Evolutionary conservation across 2,797 vertebrate species (phyloP), one percentile per base, ranked within the genome.

Genomic region (Myotis findleyi): DNA sequence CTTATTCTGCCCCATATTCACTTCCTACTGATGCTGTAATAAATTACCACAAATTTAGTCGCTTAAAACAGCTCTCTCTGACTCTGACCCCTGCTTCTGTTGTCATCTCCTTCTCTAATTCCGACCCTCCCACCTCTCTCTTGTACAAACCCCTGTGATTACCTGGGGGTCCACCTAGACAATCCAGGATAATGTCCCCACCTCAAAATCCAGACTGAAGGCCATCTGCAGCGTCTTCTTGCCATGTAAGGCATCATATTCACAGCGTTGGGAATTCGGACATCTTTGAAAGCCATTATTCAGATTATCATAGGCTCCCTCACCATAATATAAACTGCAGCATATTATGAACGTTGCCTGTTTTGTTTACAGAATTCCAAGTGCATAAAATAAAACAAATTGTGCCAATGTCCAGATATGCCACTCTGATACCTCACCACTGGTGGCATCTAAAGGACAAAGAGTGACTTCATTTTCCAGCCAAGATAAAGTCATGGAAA

Each of bases 221-320:
- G 8, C 25, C 6, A 72, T 30, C 44, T 55, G 18, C 10, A 36
- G 71, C 55, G 23, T n/a, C 2, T n/a, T 55, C 71, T n/a, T 57
- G 51, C 25, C 55, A 57, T 16, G 12, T 21, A 49, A 94, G 55
- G 30, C 4, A 47, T 18, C 7, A 8, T 38, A n/a, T 16, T n/a
- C 20, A 41, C 33, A 87, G 4, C 10, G 66, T 92, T 33, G 21
- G 44, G 38, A 72, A 85, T 38, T 59, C 38, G 27, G 49, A 14
- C 6, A 49, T 49, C 66, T 85, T 59, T 81, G 76, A 76, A 87
- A 81, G 69, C 10, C 38, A 68, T 49, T 75, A 36, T 53, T 82
- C 51, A 76, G 33, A 79, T 30, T 30, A 72, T n/a, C 53, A 41
- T 44, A 87, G 25, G 27, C 49, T 71, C 30, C 59, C 23, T 59